A percentile compares a stretch with the other conserved stretches of the same genome.
Conservation (phyloP, 2,113 vertebrate species). For the Pangasianodon hypophthalmus region DNA sequence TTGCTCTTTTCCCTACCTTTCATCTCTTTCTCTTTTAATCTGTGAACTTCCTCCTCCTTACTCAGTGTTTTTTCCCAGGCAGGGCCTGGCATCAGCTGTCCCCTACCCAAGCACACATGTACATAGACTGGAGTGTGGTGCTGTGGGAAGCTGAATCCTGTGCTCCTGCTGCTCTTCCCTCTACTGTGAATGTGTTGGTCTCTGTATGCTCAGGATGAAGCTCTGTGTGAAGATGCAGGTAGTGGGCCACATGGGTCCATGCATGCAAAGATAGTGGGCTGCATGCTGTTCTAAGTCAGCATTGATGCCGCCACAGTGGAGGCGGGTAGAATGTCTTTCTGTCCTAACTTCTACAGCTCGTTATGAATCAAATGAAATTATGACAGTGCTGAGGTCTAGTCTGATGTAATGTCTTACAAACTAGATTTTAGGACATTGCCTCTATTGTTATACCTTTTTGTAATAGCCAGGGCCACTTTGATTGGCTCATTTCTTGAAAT, state of each 20-base stretch:
- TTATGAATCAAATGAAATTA: constrained; percentile 10
- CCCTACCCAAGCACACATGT: constrained; percentile 14
- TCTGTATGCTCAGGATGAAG: not conserved
- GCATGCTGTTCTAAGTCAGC: not conserved
- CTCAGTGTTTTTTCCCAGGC: constrained; percentile 26
- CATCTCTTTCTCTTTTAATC: not conserved
- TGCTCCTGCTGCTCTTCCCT: not conserved
- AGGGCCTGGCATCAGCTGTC: constrained; percentile 25
- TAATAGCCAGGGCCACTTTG: constrained; percentile 1
- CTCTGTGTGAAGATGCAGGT: constrained; percentile 15
- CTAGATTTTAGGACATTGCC: constrained; percentile 15
- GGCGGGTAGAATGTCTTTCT: not conserved
- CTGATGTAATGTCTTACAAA: constrained; percentile 15
- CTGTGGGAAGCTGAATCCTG: constrained; percentile 28
- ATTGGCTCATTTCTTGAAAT: constrained; percentile 18
- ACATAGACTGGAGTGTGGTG: constrained; percentile 14
- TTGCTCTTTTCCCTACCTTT: not conserved
- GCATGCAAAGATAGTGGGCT: not conserved
- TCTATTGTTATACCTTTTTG: constrained; percentile 19
- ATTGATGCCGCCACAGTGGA: not conserved
- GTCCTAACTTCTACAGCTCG: not conserved
- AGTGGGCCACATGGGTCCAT: constrained; percentile 9
- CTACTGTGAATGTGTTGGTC: constrained; percentile 37
- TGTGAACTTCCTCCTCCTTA: constrained; percentile 9
- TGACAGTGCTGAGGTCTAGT: constrained; percentile 8